These are phyloP conservation scores for Malacoraja senta DNA, from an alignment of 2,797 vertebrate species.

Conservation along the genomic window DNA sequence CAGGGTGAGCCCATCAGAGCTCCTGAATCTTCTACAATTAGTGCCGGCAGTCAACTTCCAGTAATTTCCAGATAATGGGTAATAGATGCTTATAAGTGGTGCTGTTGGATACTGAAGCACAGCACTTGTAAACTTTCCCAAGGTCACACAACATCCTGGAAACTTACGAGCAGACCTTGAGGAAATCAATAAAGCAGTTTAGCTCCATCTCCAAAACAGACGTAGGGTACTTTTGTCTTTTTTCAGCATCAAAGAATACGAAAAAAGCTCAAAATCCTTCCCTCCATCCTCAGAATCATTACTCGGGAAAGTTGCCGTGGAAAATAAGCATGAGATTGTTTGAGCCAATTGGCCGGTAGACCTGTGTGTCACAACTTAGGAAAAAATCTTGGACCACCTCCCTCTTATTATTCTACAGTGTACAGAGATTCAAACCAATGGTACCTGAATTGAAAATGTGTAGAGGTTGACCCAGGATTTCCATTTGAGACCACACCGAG, in stretches of 20 bases:
- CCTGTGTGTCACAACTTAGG: no score
- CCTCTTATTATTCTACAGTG: not conserved
- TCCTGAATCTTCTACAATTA: not conserved
- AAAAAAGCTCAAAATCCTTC: not conserved
- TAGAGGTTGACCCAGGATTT: not conserved
- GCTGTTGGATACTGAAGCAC: not conserved
- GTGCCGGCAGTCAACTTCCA: not conserved
- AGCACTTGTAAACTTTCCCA: not conserved
- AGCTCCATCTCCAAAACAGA: not conserved
- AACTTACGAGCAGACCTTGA: no score
- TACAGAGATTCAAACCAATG: not conserved
- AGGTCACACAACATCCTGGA: not conserved
- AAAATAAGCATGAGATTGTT: not conserved
- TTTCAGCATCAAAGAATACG: not conserved
- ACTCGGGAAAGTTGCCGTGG: not conserved
- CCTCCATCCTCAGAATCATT: not conserved
- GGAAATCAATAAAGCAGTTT: not conserved
- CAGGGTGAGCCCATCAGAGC: not conserved
- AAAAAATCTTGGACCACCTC: not conserved
- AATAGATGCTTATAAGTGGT: not conserved
- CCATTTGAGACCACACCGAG: not conserved
- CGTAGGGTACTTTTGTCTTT: not conserved
- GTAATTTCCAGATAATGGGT: not conserved
- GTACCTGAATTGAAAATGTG: not conserved
- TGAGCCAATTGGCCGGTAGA: not conserved